These are phyloP conservation scores for Channa striata DNA, from an alignment of 2,797 vertebrate species.

Conservation along the genomic window DNA sequence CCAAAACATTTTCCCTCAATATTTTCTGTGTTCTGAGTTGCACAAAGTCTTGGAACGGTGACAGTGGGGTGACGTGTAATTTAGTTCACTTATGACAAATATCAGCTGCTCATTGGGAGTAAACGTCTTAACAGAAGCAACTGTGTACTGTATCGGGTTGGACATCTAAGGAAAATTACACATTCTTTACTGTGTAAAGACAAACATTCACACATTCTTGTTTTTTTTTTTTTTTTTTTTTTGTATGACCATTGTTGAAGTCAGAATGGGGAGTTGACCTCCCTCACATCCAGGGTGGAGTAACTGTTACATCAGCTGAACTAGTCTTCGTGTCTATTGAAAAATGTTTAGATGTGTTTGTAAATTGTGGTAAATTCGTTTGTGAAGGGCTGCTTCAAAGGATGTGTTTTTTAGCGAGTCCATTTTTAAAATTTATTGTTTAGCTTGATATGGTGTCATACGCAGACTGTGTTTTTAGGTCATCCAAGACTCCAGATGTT, in stretches of 20 bases:
- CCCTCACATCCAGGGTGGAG: conserved; percentile 67
- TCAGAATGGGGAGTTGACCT: conserved; percentile 64
- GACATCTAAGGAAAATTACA: conserved; percentile 4
- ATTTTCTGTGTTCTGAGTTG: not conserved
- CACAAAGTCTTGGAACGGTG: conserved; percentile 7
- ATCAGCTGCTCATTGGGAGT: conserved; percentile 27
- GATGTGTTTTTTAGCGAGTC: too few relatives aligned
- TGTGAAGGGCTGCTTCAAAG: not conserved
- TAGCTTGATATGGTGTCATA: not conserved
- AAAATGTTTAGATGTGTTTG: not conserved
- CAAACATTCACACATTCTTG: conserved; percentile 33
- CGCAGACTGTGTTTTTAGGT: conserved; percentile 10
- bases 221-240: conserved; percentile 65
- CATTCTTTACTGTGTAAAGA: conserved; percentile 33
- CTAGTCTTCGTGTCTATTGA: conserved; percentile 21
- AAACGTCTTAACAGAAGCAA: not conserved
- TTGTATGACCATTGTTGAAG: conserved; percentile 59
- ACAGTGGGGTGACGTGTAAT: conserved; percentile 6
- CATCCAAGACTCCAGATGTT: conserved; percentile 61
- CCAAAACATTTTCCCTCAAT: not conserved
- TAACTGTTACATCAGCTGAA: conserved; percentile 58
- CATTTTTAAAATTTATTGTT: conserved; percentile 1
- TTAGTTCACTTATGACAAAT: conserved; percentile 12
- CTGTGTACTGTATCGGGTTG: not conserved
- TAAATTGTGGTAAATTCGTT: not conserved